Conservation (phyloP, 2,888 invertebrate genomes). For the Eristalis arbustorum region DNA sequence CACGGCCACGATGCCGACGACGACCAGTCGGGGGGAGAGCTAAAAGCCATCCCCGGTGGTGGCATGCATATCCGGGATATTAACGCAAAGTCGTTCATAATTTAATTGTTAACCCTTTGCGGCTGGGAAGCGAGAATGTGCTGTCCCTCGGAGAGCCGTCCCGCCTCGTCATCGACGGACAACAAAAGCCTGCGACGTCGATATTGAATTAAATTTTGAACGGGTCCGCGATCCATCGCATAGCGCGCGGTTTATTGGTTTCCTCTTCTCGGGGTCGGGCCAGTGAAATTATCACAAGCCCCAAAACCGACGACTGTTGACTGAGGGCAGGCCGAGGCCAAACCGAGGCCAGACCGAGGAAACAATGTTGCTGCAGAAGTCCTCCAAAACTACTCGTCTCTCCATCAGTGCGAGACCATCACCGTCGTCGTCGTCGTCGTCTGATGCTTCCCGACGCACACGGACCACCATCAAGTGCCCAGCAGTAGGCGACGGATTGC, state of each 20-base stretch:
- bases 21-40: slow-evolving; percentile 8
- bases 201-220: slow-evolving; percentile 69
- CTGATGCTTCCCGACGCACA: slow-evolving; percentile 46
- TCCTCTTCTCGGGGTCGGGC: slow-evolving; percentile 32
- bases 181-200: slow-evolving; percentile 47
- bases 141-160: background rate
- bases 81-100: slow-evolving; percentile 68
- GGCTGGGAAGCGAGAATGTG: slow-evolving; percentile 33
- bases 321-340: background rate
- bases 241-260: slow-evolving; percentile 68
- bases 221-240: slow-evolving; percentile 34
- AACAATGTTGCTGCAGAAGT: slow-evolving; percentile 14
- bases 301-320: slow-evolving; percentile 4
- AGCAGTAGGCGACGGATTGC: background rate
- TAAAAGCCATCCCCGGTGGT: slow-evolving; percentile 34
- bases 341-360: background rate
- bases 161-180: slow-evolving; percentile 10
- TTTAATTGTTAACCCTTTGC: slow-evolving; percentile 69
- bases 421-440: background rate
- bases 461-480: background rate
- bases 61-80: slow-evolving; percentile 44
- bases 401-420: slow-evolving; percentile 1
- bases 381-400: slow-evolving; percentile 61
- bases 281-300: slow-evolving; percentile 57
- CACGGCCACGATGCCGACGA: background rate